Conservation (phyloP, 2,113 vertebrate genomes). For the Eidolon helvum region DNA sequence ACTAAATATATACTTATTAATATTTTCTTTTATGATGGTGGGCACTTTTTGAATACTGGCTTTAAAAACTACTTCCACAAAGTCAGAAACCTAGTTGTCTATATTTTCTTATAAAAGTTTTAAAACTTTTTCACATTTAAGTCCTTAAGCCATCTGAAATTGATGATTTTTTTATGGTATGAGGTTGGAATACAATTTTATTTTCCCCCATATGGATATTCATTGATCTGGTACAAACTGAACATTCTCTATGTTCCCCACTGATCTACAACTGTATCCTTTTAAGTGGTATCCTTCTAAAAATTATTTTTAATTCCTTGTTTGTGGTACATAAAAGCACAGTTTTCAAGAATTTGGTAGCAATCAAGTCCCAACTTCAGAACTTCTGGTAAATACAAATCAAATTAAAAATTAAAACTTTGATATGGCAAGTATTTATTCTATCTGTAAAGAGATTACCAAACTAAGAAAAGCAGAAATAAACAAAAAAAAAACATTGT, state of each 20-base stretch:
- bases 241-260: neutral
- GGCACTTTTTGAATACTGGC: neutral
- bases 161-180: neutral
- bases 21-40: neutral
- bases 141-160: neutral
- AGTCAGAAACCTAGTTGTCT: neutral
- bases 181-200: neutral
- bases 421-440: neutral
- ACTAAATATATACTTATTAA: neutral
- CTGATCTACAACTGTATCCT: neutral
- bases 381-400: neutral
- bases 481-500: neutral
- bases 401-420: neutral
- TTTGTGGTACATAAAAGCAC: neutral
- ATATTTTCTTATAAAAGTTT: neutral
- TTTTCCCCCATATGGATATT: neutral
- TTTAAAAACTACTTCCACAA: conserved; percentile 14
- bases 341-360: neutral
- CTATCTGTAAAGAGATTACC: neutral
- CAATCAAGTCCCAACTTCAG: neutral
- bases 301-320: neutral
- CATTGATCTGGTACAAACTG: neutral
- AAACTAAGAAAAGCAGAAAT: neutral
- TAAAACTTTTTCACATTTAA: neutral
- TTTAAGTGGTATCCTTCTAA: neutral